phyloP scores from a whole-genome alignment of 2,113 vertebrate genomes.

The Anoplopoma fimbria region DNA sequence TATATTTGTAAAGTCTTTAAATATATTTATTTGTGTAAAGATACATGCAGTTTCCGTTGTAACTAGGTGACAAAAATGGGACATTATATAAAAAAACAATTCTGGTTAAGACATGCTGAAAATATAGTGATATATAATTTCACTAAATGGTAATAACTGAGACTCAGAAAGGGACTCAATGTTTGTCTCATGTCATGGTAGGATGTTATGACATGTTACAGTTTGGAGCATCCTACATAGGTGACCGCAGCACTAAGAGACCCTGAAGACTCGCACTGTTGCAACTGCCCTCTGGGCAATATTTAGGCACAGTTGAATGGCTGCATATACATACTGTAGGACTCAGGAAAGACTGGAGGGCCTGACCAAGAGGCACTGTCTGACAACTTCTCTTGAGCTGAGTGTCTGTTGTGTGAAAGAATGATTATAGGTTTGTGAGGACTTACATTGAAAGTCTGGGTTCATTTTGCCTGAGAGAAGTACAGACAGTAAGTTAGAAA shows the following conservation, averaged over 20 bases:
- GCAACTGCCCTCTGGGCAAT: constrained; percentile 47
- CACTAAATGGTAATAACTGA: neutral
- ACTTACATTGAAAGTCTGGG: constrained; percentile 48
- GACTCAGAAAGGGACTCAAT: neutral
- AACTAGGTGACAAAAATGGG: neutral
- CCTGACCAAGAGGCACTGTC: constrained; percentile 34
- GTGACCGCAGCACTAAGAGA: constrained; percentile 23
- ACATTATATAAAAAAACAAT: neutral
- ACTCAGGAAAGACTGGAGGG: constrained; percentile 35
- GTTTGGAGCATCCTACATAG: constrained; percentile 16
- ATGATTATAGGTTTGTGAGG: constrained; percentile 60
- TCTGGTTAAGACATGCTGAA: neutral
- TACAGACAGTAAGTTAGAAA: constrained; percentile 16
- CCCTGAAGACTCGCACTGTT: constrained; percentile 17
- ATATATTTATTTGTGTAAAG: neutral
- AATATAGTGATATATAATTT: neutral
- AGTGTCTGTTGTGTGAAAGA: constrained; percentile 48
- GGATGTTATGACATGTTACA: neutral
- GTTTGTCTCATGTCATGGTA: constrained; percentile 19
- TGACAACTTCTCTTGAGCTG: constrained; percentile 35
- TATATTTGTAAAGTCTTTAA: neutral
- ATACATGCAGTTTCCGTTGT: neutral
- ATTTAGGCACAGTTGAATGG: constrained; percentile 64
- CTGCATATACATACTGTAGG: constrained; percentile 26
- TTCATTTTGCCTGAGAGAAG: constrained; percentile 25